Percentiles rank a stretch among this genome's conserved stretches.
These are phyloP conservation scores for Holacanthus passer DNA, from an alignment of 2,113 vertebrate genomes.

Conservation along the genomic window DNA sequence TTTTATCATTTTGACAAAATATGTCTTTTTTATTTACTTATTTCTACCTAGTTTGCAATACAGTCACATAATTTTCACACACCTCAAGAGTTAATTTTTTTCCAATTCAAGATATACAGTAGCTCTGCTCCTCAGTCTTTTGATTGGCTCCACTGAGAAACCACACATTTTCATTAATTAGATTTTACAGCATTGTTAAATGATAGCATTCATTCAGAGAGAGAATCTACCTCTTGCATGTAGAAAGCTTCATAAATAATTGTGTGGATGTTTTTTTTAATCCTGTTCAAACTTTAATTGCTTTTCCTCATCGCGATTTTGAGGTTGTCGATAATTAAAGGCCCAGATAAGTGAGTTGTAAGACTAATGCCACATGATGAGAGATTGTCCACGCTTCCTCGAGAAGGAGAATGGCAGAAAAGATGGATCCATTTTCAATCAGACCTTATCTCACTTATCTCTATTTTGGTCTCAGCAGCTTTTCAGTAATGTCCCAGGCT, in stretches of 20 bases:
- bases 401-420: neutral
- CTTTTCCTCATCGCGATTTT: neutral
- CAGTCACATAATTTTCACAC: neutral
- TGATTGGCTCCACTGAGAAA: neutral
- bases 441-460: constrained; percentile 10
- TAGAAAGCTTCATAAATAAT: neutral
- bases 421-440: neutral
- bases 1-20: too few species aligned
- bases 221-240: neutral
- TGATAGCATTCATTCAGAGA: neutral
- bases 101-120: too few species aligned
- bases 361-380: constrained; percentile 23
- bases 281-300: neutral
- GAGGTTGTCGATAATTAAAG: constrained; percentile 15
- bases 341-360: constrained; percentile 17
- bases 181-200: neutral
- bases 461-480: constrained; percentile 5
- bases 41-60: neutral
- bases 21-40: neutral
- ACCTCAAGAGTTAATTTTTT: neutral
- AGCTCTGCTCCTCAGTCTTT: neutral
- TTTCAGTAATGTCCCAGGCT: neutral
- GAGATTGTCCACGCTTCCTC: constrained; percentile 5
- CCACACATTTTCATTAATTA: neutral
- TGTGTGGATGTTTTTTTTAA: neutral